Evolutionary conservation across 2,797 vertebrate genomes (phyloP), one percentile per base, ranked within the genome.

Genomic region (Protosalanx chinensis): DNA sequence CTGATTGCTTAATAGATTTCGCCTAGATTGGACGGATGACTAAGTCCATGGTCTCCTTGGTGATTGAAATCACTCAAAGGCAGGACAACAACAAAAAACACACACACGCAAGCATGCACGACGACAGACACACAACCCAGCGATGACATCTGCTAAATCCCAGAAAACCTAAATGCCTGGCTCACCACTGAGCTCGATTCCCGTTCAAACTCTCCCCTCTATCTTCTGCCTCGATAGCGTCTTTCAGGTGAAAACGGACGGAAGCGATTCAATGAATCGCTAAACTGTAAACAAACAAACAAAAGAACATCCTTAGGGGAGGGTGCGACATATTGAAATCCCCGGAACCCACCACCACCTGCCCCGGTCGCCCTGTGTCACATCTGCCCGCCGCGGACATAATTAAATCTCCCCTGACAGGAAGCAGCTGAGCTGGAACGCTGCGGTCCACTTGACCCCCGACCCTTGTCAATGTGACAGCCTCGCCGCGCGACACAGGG

Each of bases 341-440:
- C 18, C 16, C 51, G 18, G 13, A n/a, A 13, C 51, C 51, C 51
- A 15, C 51, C 3, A 2, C 51, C 13, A n/a, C 18, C 51, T 53
- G 51, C 13, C 18, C 51, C 51, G 5, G 59, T 76, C 73, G 67
- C 71, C 76, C 75, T 78, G 15, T 15, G 66, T 73, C 64, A 79
- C 57, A 78, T 79, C 72, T 72, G 77, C 74, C 81, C 68, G 70
- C 18, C 73, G 66, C 76, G 75, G 71, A 71, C 13, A 18, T 53
- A 82, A 80, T 78, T 18, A 64, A 78, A 83, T 81, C 72, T 61
- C 65, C 58, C 68, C n/a, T 77, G 86, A 84, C 84, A 83, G 79
- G 72, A 73, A 27, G 71, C 84, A 82, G 79, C 80, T 84, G 85
- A 70, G 73, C 70, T 70, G 41, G 75, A 82, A 80, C 69, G 76